A percentile compares a stretch with the other conserved stretches of the same genome.
These are phyloP conservation scores for Otis tarda DNA, from an alignment of 2,113 vertebrate genomes.

Conservation along the genomic window DNA sequence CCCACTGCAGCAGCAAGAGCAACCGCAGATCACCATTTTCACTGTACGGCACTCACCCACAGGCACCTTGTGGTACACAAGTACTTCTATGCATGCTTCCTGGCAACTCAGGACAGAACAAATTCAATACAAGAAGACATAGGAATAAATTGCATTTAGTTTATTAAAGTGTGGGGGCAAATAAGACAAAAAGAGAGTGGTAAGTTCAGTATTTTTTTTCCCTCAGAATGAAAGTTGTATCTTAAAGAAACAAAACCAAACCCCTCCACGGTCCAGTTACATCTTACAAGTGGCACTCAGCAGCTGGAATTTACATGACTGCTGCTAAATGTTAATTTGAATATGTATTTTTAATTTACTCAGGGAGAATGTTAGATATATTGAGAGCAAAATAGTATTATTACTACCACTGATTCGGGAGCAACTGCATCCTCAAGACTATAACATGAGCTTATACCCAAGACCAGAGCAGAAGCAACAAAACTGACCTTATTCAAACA, in stretches of 20 bases:
- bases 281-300: not conserved
- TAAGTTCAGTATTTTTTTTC: fast-evolving
- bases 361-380: not conserved
- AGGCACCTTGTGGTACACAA: not conserved
- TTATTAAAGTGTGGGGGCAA: not conserved
- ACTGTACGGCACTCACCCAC: not conserved
- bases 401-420: not conserved
- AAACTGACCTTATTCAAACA: not conserved
- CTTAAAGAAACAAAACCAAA: not conserved
- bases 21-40: not conserved
- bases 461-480: not conserved
- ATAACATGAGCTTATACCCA: not conserved
- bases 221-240: not conserved
- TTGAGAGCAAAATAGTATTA: not conserved
- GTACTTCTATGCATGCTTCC: not conserved
- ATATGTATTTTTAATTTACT: not conserved
- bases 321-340: not conserved
- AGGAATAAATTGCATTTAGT: not conserved
- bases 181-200: not conserved
- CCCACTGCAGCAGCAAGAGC: not conserved
- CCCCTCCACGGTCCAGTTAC: not conserved
- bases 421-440: not conserved
- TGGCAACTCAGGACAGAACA: not conserved
- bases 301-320: not conserved
- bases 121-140: fast-evolving